Evolutionary conservation across 1,140 invertebrate genomes (phyloP), one percentile per base, ranked within the genome.

Genomic region (Drosophila albomicans): DNA sequence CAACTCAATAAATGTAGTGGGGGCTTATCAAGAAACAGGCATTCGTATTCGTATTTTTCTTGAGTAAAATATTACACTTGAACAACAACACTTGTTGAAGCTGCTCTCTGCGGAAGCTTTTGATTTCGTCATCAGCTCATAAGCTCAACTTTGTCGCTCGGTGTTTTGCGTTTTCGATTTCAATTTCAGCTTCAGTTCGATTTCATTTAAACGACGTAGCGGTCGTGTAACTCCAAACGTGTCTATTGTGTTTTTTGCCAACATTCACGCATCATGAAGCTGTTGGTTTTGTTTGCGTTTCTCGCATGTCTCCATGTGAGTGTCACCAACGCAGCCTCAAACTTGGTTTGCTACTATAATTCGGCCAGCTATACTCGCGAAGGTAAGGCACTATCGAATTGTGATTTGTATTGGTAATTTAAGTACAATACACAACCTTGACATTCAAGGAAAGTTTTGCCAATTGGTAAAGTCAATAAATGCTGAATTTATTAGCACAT

Each of bases 311-410:
- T 80, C 3, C 67, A 79, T 48, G 79, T 69, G 58, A 75, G 81
- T 6, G 25, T 41, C 45, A 77, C 66, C 38, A 70, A 92, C 52
- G 73, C 74, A 6, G 71, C 89, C 3, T 81, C 91, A 66, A 95
- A 95, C 92, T 93, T 96, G n/a, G 94, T 96, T 67, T 96, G 95
- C 91, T 96, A 95, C 82, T 96, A 96, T 87, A 94, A 95, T 91
- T 95, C 95, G 92, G 94, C 93, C 65, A 94, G 95, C 70, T 94
- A 94, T 85, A 93, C 93, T 78, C 94, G 95, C 77, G 94, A 95
- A 93, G 95, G 95, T 96, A 92, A 94, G 94, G 10, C 20, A 25
- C 11, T 43, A 13, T 38, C 8, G 35, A 10, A 38, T 38, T 8
- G 35, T 38, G 35, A 32, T 7, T 8, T 32, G 32, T 8, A 32